These are phyloP conservation scores for Nymphicus hollandicus DNA, from an alignment of 2,113 vertebrate species.

Conservation along the genomic window DNA sequence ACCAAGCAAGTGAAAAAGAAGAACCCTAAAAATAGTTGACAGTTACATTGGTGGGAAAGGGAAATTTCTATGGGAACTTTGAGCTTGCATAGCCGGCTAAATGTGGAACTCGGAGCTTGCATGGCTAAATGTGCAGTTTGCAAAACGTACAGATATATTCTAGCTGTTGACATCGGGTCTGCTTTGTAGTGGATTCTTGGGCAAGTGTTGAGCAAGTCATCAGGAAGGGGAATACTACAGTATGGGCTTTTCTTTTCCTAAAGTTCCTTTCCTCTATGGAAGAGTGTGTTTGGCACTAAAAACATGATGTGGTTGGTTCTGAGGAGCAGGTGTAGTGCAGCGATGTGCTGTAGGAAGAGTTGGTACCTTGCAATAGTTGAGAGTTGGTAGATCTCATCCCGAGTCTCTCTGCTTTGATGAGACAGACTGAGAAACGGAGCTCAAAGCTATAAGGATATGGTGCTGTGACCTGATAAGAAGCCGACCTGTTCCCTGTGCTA, in stretches of 20 bases:
- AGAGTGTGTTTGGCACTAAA: neutral
- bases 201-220: neutral
- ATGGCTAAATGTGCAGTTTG: neutral
- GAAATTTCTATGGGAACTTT: constrained; percentile 4
- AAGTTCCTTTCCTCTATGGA: neutral
- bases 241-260: neutral
- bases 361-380: neutral
- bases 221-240: neutral
- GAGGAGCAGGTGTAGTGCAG: neutral
- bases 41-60: neutral
- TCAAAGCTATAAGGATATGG: neutral
- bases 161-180: neutral
- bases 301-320: accelerated
- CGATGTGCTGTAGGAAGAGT: neutral
- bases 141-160: neutral
- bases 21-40: constrained; percentile 38
- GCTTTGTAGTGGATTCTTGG: neutral
- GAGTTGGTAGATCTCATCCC: neutral
- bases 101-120: neutral
- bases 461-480: neutral
- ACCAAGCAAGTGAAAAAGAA: neutral
- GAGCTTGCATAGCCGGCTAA: neutral
- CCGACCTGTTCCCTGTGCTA: neutral
- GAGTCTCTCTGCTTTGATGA: accelerated
- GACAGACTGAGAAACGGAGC: neutral